These are phyloP conservation scores for Opisthograptis luteolata DNA, from an alignment of 2,888 invertebrate species.

Conservation along the genomic window DNA sequence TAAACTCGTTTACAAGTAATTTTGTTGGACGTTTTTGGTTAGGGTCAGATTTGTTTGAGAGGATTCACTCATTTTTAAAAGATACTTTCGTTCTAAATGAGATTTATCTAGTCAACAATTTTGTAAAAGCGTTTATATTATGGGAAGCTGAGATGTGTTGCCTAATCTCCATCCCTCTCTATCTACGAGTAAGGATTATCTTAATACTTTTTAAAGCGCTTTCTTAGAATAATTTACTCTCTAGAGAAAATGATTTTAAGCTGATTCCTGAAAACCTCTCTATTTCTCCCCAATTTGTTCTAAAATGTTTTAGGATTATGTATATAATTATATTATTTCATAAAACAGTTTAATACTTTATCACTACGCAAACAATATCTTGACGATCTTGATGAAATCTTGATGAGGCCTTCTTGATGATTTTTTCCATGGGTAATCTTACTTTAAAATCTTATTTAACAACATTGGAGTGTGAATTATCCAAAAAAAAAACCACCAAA, in stretches of 20 bases:
- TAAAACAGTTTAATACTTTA: too few relatives aligned
- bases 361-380: too few relatives aligned
- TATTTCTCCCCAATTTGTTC: neutral
- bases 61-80: constrained; percentile 10
- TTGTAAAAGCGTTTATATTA: constrained; percentile 29
- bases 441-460: too few relatives aligned
- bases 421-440: too few relatives aligned
- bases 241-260: constrained; percentile 16
- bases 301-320: neutral
- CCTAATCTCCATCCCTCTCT: constrained; percentile 21
- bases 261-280: constrained; percentile 4
- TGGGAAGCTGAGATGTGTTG: constrained; percentile 26
- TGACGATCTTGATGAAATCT: too few relatives aligned
- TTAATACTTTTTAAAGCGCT: constrained; percentile 18
- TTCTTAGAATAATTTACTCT: constrained; percentile 11
- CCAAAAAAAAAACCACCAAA: too few relatives aligned
- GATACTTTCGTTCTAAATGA: constrained; percentile 19
- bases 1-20: constrained; percentile 17
- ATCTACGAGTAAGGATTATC: constrained; percentile 21
- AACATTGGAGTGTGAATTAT: too few relatives aligned
- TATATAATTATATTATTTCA: too few relatives aligned
- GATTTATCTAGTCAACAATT: constrained; percentile 28
- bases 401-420: too few relatives aligned
- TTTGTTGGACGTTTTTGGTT: neutral
- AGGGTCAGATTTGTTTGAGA: neutral